These are phyloP conservation scores for Drosophila pullipes DNA, from an alignment of 2,888 invertebrate genomes.

Conservation along the genomic window DNA sequence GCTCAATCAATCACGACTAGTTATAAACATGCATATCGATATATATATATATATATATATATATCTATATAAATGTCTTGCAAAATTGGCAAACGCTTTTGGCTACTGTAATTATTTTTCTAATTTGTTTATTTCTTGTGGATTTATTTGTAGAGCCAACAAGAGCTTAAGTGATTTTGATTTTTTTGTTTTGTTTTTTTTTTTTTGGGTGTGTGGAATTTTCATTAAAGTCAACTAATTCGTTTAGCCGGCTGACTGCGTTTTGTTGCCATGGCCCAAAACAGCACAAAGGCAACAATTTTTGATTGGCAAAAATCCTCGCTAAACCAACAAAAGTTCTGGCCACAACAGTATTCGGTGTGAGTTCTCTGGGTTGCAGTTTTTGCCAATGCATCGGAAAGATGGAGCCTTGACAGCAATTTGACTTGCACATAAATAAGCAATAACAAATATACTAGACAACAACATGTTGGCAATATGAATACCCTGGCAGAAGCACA, in stretches of 20 bases:
- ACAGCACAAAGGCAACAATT: conserved; percentile 37
- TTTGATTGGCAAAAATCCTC: conserved; percentile 57
- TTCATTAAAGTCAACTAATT: conserved; percentile 61
- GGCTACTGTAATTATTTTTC: conserved; percentile 41
- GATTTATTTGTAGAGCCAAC: conserved; percentile 31
- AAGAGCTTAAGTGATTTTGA: conserved; percentile 65
- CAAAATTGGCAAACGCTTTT: conserved; percentile 35
- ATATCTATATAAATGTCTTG: background rate
- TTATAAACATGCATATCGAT: background rate
- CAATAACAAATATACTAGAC: conserved; percentile 19
- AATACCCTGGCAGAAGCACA: conserved; percentile 16
- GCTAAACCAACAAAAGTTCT: conserved; percentile 58
- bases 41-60: background rate
- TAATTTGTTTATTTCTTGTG: conserved; percentile 52
- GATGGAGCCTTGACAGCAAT: conserved; percentile 75
- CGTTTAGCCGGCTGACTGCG: conserved; percentile 44
- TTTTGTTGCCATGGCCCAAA: conserved; percentile 36
- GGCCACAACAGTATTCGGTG: conserved; percentile 45
- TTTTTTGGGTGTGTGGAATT: conserved; percentile 2
- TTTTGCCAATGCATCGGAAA: conserved; percentile 16
- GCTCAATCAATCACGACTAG: conserved; percentile 20
- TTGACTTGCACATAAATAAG: conserved; percentile 71
- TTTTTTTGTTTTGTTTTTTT: background rate
- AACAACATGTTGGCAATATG: conserved; percentile 9
- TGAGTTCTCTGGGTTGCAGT: conserved; percentile 12